phyloP scores from a whole-genome alignment of 2,113 vertebrate genomes.

The Sinocyclocheilus maitianheensis region DNA sequence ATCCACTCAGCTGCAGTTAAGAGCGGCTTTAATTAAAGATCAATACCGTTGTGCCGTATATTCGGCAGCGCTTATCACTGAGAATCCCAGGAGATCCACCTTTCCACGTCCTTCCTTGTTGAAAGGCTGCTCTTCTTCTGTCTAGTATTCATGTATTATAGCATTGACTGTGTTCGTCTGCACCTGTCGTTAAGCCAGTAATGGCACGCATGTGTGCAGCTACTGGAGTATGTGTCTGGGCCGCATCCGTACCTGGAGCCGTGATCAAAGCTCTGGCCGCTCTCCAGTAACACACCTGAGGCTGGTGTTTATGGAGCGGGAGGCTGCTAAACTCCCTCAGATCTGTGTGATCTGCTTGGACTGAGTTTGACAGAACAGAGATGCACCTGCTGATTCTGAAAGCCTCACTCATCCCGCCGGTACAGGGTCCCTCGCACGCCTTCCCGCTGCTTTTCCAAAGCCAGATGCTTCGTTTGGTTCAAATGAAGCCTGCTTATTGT shows the following conservation, averaged over 20 bases:
- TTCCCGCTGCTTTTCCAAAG: too few species aligned
- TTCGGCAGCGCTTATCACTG: slow-evolving; percentile 52
- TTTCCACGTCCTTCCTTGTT: neutral
- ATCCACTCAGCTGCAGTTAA: slow-evolving; percentile 61
- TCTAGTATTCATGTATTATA: neutral
- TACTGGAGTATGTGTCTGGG: neutral
- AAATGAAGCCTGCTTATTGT: slow-evolving; percentile 46
- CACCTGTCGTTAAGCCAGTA: neutral
- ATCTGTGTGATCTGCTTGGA: slow-evolving; percentile 73
- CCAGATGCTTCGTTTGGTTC: neutral
- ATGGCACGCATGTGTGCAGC: neutral
- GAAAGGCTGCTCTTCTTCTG: neutral
- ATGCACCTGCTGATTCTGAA: slow-evolving; percentile 65
- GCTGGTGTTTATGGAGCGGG: slow-evolving; percentile 73
- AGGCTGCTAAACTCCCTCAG: slow-evolving; percentile 78
- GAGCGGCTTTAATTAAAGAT: slow-evolving; percentile 83
- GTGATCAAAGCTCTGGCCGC: slow-evolving; percentile 52
- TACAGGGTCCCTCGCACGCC: slow-evolving; percentile 53
- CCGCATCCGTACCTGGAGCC: neutral
- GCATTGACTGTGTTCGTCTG: neutral
- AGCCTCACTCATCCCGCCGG: slow-evolving; percentile 52
- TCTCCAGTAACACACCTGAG: slow-evolving; percentile 72
- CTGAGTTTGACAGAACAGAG: slow-evolving; percentile 71
- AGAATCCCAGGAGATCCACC: neutral
- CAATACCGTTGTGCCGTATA: slow-evolving; percentile 79